A percentile compares a stretch with the other conserved stretches of the same genome.
These are phyloP conservation scores for Drosophila trichaetosa DNA, from an alignment of 2,888 invertebrate genomes.

Conservation along the genomic window DNA sequence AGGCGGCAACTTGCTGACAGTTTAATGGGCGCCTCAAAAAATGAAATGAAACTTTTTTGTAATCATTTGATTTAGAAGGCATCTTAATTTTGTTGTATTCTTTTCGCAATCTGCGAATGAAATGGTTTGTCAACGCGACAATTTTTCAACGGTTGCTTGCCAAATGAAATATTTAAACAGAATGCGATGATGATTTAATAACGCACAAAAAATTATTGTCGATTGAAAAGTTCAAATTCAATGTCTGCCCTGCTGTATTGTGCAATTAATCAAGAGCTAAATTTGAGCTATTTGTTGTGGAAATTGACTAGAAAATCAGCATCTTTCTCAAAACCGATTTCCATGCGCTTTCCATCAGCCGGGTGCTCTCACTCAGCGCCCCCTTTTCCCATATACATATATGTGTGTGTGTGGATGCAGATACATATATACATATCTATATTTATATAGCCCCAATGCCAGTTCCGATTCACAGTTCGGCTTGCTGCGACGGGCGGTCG, in stretches of 20 bases:
- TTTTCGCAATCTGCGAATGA: slow-evolving; percentile 70
- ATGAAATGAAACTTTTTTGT: slow-evolving; percentile 48
- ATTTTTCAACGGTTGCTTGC: slow-evolving; percentile 46
- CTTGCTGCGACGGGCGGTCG: slow-evolving; percentile 21
- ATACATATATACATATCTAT: slow-evolving; percentile 36
- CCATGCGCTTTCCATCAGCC: slow-evolving; percentile 55
- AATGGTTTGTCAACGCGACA: slow-evolving; percentile 71
- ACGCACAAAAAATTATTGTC: slow-evolving; percentile 39
- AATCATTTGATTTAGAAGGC: slow-evolving; percentile 70
- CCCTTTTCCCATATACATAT: slow-evolving; percentile 10
- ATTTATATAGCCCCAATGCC: slow-evolving; percentile 50
- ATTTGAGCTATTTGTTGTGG: slow-evolving; percentile 32
- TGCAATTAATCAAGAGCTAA: slow-evolving; percentile 68
- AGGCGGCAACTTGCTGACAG: slow-evolving; percentile 62
- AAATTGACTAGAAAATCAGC: slow-evolving; percentile 50
- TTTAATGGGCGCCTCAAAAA: slow-evolving; percentile 62
- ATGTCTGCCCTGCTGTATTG: slow-evolving; percentile 22
- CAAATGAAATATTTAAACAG: slow-evolving; percentile 43
- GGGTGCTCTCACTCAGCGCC: slow-evolving; percentile 49
- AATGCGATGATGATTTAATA: slow-evolving; percentile 62
- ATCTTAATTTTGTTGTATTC: slow-evolving; percentile 25
- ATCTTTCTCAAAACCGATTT: slow-evolving; percentile 20
- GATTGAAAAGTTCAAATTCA: slow-evolving; percentile 54
- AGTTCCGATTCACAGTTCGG: slow-evolving; percentile 28
- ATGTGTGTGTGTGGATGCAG: neutral